These are phyloP conservation scores for Agrochola circellaris DNA, from an alignment of 2,888 invertebrate genomes.

Conservation along the genomic window DNA sequence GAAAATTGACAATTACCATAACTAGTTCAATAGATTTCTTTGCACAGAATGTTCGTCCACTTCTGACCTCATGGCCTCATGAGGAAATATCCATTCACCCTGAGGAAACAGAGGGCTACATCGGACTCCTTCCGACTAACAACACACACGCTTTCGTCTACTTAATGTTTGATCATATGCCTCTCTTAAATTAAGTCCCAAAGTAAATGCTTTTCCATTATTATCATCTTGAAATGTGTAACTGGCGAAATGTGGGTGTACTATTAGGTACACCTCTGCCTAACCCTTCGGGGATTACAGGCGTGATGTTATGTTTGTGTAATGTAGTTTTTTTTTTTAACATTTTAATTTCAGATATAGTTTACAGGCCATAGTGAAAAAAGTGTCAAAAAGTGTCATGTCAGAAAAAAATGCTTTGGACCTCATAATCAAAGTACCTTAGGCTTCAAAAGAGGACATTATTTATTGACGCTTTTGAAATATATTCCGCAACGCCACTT, in stretches of 20 bases:
- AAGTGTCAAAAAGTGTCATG: too few relatives aligned
- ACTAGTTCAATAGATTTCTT: background rate
- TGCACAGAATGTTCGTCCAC: background rate
- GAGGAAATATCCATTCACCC: constrained; percentile 2
- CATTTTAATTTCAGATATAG: background rate
- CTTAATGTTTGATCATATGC: background rate
- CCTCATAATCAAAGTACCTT: constrained; percentile 40
- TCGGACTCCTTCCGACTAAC: background rate
- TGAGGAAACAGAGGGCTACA: background rate
- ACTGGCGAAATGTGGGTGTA: too few relatives aligned
- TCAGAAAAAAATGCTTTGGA: constrained; percentile 23
- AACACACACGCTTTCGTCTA: background rate
- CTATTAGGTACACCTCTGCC: too few relatives aligned
- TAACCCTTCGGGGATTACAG: too few relatives aligned
- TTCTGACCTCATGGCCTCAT: background rate
- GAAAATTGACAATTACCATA: background rate
- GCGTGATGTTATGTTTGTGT: too few relatives aligned
- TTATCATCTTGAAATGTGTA: background rate
- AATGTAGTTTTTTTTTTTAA: background rate
- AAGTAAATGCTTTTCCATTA: background rate
- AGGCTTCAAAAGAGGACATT: constrained; percentile 61
- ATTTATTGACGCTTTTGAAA: constrained; percentile 58
- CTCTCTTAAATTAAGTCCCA: background rate
- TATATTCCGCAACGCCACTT: constrained; percentile 59
- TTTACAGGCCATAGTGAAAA: too few relatives aligned